phyloP scores from a whole-genome alignment of 2,888 invertebrate genomes.

The Nephrotoma guestfalica region DNA sequence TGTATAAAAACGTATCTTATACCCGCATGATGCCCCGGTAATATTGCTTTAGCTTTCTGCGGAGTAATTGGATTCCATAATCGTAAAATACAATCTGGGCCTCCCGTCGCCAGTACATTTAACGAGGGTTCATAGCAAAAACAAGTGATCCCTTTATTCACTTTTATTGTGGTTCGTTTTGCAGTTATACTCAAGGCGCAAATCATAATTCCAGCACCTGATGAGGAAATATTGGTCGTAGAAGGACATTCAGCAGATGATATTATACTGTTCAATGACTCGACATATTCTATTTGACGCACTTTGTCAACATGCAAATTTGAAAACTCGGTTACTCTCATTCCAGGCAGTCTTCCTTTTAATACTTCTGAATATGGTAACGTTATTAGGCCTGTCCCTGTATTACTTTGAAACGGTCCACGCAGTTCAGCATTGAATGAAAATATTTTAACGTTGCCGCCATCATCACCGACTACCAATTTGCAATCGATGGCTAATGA shows the following conservation, averaged over 20 bases:
- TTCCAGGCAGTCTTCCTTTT: conserved; percentile 34
- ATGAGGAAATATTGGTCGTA: background rate
- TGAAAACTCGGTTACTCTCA: conserved; percentile 39
- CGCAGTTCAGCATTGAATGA: conserved; percentile 44
- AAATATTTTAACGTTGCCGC: conserved; percentile 52
- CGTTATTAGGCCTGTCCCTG: conserved; percentile 42
- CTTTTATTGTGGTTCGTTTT: conserved; percentile 17
- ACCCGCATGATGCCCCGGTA: conserved; percentile 56
- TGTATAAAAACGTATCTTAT: conserved; percentile 53
- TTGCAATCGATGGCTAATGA: conserved; percentile 25
- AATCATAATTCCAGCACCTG: conserved; percentile 37
- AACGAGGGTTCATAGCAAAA: conserved; percentile 44
- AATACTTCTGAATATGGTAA: conserved; percentile 43
- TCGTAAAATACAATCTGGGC: conserved; percentile 58
- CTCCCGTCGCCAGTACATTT: conserved; percentile 51
- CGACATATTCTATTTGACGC: conserved; percentile 52
- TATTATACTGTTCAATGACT: conserved; percentile 48
- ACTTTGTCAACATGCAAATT: conserved; percentile 53
- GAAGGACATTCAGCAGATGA: conserved; percentile 46
- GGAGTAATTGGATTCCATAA: conserved; percentile 74
- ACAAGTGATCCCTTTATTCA: conserved; percentile 41
- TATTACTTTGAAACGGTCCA: conserved; percentile 55
- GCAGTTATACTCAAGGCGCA: conserved; percentile 42
- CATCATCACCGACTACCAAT: conserved; percentile 58
- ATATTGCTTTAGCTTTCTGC: conserved; percentile 42